Percentiles rank a stretch among this genome's conserved stretches.
Conservation (phyloP, 2,797 vertebrate species). For the Stomatorhinus walkeri region DNA sequence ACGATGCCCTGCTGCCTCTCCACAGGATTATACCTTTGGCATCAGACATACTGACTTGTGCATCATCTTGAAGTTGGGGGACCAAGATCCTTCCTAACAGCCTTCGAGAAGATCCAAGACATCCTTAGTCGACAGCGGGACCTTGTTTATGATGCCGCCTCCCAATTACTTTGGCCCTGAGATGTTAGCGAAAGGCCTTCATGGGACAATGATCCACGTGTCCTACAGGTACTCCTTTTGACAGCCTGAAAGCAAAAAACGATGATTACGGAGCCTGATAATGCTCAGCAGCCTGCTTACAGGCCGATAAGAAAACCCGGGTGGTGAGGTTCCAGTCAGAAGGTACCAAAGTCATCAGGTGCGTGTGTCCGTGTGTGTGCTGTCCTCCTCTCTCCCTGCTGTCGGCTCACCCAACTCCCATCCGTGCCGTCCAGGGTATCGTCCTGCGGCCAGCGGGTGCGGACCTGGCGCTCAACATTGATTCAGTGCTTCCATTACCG, state of each 20-base stretch:
- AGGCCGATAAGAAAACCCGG: neutral
- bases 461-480: slow-evolving; percentile 72
- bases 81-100: neutral
- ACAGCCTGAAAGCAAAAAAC: neutral
- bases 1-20: neutral
- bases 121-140: neutral
- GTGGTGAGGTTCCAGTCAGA: neutral
- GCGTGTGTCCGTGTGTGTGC: neutral
- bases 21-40: neutral
- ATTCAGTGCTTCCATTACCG: slow-evolving; percentile 74
- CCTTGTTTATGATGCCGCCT: neutral
- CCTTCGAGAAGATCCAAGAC: neutral
- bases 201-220: neutral
- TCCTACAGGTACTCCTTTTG: neutral
- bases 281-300: neutral
- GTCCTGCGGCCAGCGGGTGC: slow-evolving; percentile 59
- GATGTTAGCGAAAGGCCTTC: neutral
- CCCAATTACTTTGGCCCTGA: neutral
- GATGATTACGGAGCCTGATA: neutral
- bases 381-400: neutral
- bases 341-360: neutral
- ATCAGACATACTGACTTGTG: neutral
- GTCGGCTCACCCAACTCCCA: neutral
- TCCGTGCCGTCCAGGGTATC: slow-evolving; percentile 57
- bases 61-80: neutral